Evolutionary conservation across 2,113 vertebrate genomes (phyloP).

Genomic region (Chloropsis hardwickii): DNA sequence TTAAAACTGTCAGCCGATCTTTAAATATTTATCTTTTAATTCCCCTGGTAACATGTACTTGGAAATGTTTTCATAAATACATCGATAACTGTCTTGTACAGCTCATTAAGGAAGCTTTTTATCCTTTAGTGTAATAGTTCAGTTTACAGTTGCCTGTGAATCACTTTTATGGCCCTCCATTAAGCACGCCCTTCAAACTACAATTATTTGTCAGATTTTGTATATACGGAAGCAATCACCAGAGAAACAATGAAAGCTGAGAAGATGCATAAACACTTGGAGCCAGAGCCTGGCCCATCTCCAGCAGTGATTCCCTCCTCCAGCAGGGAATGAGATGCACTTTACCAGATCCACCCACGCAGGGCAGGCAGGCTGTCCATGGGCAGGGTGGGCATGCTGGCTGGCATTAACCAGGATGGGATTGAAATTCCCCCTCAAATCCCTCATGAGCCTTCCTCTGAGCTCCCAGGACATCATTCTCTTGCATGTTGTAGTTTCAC

Average conservation of each 20-base stretch:
- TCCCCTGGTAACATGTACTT: constrained; percentile 59
- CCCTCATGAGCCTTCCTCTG: neutral
- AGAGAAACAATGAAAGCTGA: constrained; percentile 37
- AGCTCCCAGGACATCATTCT: neutral
- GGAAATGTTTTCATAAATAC: constrained; percentile 71
- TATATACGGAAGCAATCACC: constrained; percentile 40
- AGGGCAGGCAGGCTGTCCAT: neutral
- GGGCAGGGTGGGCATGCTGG: neutral
- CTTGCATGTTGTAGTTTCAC: neutral
- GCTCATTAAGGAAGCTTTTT: constrained; percentile 72
- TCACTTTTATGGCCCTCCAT: constrained; percentile 68
- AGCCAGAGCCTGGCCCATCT: neutral
- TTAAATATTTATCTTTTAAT: constrained; percentile 70
- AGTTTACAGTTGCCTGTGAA: constrained; percentile 63
- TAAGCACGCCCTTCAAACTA: constrained; percentile 65
- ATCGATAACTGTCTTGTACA: constrained; percentile 72
- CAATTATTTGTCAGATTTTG: constrained; percentile 62
- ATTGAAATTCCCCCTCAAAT: neutral
- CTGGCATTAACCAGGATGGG: neutral
- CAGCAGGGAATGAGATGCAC: neutral
- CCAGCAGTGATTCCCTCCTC: neutral
- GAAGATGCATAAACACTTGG: constrained; percentile 21
- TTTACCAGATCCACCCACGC: neutral
- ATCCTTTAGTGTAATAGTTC: constrained; percentile 66
- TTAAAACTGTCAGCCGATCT: constrained; percentile 22